Evolutionary conservation across 1,140 invertebrate species (phyloP).

Genomic region (Zaprionus kolodkinae): DNA sequence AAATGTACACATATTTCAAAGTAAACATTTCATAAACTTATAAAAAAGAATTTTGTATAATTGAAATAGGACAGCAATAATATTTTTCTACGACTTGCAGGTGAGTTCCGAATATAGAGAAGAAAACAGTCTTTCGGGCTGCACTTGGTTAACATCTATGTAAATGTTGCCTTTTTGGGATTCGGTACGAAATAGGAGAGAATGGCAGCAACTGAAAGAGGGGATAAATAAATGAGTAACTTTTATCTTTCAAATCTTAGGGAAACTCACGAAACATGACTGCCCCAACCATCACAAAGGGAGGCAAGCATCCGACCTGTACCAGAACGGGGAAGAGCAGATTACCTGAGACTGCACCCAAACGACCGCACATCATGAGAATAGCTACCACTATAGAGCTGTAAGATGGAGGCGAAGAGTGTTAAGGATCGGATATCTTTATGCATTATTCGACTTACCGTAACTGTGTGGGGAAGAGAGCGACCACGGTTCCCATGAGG

Average conservation of each 20-base stretch:
- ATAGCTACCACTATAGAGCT: slow-evolving; percentile 74
- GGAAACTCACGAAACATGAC: slow-evolving; percentile 66
- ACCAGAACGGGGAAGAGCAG: slow-evolving; percentile 75
- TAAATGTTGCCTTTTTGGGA: slow-evolving; percentile 59
- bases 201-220: slow-evolving; percentile 52
- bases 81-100: background rate
- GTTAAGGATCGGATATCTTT: background rate
- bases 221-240: slow-evolving; percentile 2
- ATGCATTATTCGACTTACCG: slow-evolving; percentile 49
- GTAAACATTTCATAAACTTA: background rate
- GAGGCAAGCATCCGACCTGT: slow-evolving; percentile 76
- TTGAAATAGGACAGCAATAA: background rate
- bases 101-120: too few species aligned
- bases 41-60: background rate
- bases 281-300: slow-evolving; percentile 72
- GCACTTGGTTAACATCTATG: slow-evolving; percentile 17
- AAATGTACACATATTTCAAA: background rate
- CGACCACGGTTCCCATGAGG: slow-evolving; percentile 68
- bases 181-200: slow-evolving; percentile 68
- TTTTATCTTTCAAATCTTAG: background rate
- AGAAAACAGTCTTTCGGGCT: background rate
- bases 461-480: slow-evolving; percentile 76
- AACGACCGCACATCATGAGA: slow-evolving; percentile 77
- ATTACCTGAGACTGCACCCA: slow-evolving; percentile 79
- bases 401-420: background rate